Evolutionary conservation across 2,888 invertebrate genomes (phyloP).

Genomic region (Sphaeridia pumilis): DNA sequence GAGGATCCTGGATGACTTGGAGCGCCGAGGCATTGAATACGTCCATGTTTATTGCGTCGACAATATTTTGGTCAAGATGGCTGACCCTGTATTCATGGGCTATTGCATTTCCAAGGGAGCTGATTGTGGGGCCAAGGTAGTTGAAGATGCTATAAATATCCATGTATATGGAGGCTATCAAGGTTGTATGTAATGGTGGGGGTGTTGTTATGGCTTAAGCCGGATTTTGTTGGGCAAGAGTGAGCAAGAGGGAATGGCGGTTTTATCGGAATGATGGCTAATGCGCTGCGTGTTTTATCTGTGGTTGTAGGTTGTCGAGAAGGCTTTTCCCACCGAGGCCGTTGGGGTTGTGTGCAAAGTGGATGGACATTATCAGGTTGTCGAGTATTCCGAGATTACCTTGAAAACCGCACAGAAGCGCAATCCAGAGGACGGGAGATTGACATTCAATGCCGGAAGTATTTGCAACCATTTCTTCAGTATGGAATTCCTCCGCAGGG

Average conservation of each 20-base stretch:
- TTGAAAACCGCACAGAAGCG: slow-evolving; percentile 69
- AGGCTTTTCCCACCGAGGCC: slow-evolving; percentile 78
- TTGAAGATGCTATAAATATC: too few species aligned
- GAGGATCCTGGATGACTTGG: slow-evolving; percentile 68
- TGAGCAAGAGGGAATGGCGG: too few species aligned
- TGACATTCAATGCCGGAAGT: slow-evolving; percentile 88
- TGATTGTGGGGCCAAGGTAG: slow-evolving; percentile 90
- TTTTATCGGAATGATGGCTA: too few species aligned
- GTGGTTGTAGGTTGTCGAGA: slow-evolving; percentile 58
- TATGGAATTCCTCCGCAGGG: slow-evolving; percentile 63
- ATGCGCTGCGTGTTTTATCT: too few species aligned
- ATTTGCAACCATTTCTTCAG: slow-evolving; percentile 98
- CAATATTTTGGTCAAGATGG: slow-evolving; percentile 94
- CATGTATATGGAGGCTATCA: too few species aligned
- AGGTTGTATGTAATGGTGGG: too few species aligned
- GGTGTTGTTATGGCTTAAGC: too few species aligned
- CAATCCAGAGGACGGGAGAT: slow-evolving; percentile 56
- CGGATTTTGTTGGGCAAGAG: too few species aligned
- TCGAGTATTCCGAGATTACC: slow-evolving; percentile 95
- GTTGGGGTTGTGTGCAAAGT: slow-evolving; percentile 94
- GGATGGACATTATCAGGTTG: slow-evolving; percentile 77
- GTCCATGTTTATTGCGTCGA: slow-evolving; percentile 97
- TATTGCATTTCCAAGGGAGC: slow-evolving; percentile 80
- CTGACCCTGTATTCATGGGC: slow-evolving; percentile 92
- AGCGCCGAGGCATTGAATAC: slow-evolving; percentile 65